Evolutionary conservation across 1,140 invertebrate genomes (phyloP), one percentile per base, ranked within the genome.

Genomic region (Oreohelix idahoensis): DNA sequence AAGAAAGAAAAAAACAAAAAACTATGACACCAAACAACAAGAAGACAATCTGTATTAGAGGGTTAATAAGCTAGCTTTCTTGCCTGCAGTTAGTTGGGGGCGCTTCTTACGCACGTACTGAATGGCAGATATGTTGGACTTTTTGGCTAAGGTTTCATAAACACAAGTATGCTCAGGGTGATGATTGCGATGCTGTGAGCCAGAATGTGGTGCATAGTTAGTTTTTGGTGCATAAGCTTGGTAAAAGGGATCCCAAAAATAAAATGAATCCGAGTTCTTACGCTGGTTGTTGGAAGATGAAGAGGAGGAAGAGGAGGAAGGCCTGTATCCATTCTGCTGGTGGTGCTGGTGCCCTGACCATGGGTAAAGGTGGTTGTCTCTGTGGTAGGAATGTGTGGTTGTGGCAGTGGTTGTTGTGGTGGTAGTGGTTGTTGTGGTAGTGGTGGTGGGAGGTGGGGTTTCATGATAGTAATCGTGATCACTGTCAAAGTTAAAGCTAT

Each of bases 61-160:
- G 53, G 53, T 58, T 58, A 58, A 58, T 66, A 32, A 66, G 29
- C 17, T 32, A 79, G 17, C 77, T 79, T 36, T 79, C 89, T 90
- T 90, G 89, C 89, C 89, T 90, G 88, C 87, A 69, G 88, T 89
- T 83, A 90, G 87, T 86, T 89, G 87, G 82, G 86, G 87, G 82
- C 89, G 86, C 53, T 88, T 87, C 86, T 89, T 88, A 86, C 89
- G 86, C 82, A 87, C 87, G 82, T 88, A 90, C 86, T 91, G 89
- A 77, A 81, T 79, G 63, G 87, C 84, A 66, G 89, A 89, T 84
- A 91, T 86, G 87, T 91, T 91, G 86, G 89, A 90, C 87, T 88
- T 88, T 88, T 91, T 91, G 83, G 89, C 89, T 84, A 91, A 83
- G 76, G 90, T 91, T 87, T 91, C 89, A 88, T 90, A 91, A 75